Percentiles rank a stretch among this genome's conserved stretches.
phyloP scores from a whole-genome alignment of 2,797 vertebrate genomes.

The Malacoraja senta region DNA sequence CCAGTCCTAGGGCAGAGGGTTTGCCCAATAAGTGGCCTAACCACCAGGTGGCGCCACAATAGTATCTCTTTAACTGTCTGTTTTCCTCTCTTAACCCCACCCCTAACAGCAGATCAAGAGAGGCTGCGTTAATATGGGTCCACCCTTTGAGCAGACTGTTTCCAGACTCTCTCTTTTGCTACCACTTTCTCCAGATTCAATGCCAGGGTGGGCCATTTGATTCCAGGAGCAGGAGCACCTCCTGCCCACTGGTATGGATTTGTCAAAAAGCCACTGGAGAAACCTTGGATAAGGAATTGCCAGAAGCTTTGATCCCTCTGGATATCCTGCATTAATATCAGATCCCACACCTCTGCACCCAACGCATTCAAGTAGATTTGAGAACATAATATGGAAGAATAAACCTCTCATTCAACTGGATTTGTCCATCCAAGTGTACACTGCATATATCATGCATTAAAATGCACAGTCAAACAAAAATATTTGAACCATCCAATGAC shows the following conservation, averaged over 20 bases:
- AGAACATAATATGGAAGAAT: too few relatives aligned
- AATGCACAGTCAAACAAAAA: background rate
- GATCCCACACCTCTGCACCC: background rate
- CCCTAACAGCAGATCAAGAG: background rate
- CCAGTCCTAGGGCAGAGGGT: too few relatives aligned
- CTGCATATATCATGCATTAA: background rate
- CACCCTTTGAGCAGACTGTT: background rate
- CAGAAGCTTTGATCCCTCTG: background rate
- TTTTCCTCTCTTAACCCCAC: too few relatives aligned
- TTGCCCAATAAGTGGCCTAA: too few relatives aligned
- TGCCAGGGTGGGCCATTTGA: background rate
- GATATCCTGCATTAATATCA: background rate
- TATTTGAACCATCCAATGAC: background rate
- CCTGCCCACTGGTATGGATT: background rate
- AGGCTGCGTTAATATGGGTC: background rate
- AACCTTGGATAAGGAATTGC: background rate
- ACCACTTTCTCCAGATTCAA: background rate
- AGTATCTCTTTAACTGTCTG: background rate
- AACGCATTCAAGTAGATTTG: background rate
- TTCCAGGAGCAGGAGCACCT: background rate
- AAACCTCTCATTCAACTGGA: background rate
- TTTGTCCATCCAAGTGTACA: too few relatives aligned
- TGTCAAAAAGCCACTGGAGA: background rate
- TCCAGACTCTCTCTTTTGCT: background rate
- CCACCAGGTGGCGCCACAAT: too few relatives aligned